Evolutionary conservation across 2,797 vertebrate genomes (phyloP).

Genomic region (Chelonia mydas): DNA sequence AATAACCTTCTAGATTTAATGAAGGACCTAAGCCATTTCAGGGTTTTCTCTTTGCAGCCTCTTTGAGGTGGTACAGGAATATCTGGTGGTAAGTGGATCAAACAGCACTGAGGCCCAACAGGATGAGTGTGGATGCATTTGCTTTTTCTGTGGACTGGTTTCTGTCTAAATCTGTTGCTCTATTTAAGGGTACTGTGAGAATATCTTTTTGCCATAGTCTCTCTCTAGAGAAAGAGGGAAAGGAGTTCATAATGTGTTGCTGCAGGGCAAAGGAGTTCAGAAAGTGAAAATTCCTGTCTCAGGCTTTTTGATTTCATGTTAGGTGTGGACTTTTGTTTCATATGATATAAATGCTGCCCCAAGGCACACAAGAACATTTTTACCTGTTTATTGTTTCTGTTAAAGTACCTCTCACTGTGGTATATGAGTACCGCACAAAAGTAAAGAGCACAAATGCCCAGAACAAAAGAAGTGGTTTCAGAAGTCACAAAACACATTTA

Average conservation of each 20-base stretch:
- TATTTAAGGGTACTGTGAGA: neutral
- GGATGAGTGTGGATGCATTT: neutral
- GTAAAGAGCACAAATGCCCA: neutral
- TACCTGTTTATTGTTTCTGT: neutral
- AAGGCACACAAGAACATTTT: neutral
- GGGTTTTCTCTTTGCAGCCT: neutral
- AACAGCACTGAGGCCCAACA: neutral
- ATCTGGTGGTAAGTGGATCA: neutral
- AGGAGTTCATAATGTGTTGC: neutral
- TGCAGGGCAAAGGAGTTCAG: neutral
- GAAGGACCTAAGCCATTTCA: slow-evolving; percentile 9
- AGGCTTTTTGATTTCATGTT: neutral
- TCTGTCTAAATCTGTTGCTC: neutral
- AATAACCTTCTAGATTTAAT: neutral
- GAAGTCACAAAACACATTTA: neutral
- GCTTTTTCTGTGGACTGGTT: neutral
- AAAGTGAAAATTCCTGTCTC: slow-evolving; percentile 1
- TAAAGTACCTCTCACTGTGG: neutral
- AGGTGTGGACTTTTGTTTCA: neutral
- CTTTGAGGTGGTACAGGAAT: neutral
- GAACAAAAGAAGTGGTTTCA: neutral
- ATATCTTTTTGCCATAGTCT: neutral
- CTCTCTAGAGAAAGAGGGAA: neutral
- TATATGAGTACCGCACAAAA: neutral
- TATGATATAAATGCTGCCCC: neutral